Evolutionary conservation across 1,140 invertebrate genomes (phyloP), one percentile per base, ranked within the genome.

Genomic region (Ceratina calcarata): DNA sequence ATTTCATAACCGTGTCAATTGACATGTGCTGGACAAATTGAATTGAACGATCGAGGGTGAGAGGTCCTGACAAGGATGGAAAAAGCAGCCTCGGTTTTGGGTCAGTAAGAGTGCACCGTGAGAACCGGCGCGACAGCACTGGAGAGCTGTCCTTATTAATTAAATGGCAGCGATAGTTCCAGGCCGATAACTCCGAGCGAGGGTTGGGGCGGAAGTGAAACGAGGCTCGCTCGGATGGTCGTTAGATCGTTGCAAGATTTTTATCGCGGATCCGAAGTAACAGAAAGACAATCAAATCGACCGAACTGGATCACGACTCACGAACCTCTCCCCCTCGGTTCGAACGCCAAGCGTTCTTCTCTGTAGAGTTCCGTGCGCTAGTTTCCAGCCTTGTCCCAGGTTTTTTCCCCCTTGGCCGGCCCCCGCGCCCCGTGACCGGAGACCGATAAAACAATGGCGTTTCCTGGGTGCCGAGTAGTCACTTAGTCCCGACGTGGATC

Each of bases 401-500:
- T 32, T 58, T 71, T 45, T 45, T 70, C n/a, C 12, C 32, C 12
- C 12, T 24, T 8, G 13, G 1, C 7, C 16, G n/a, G 18, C 70
- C 37, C 16, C 22, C 67, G 18, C 12, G 24, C 16, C n/a, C 20
- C 12, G 51, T 18, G 13, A 51, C 6, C 15, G 32, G 18, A 57
- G 68, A 51, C 79, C 83, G 80, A 86, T 78, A 82, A 85, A 87
- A 87, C 82, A 86, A 87, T 86, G 80, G 84, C 82, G 76, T 71
- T 83, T 84, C 69, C 57, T 83, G 53, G 76, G 67, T 86, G 84
- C 83, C 84, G 79, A 80, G 84, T 73, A 81, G 85, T 82, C 85
- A 86, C 85, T 87, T 86, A 86, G 77, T 71, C 76, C 78, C 76
- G 80, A 83, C 86, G 86, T 88, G 85, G 77, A 88, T 86, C 71